Percentiles rank a stretch among this genome's conserved stretches.
Conservation (phyloP, 2,797 vertebrate species). For the Danio aesculapii region DNA sequence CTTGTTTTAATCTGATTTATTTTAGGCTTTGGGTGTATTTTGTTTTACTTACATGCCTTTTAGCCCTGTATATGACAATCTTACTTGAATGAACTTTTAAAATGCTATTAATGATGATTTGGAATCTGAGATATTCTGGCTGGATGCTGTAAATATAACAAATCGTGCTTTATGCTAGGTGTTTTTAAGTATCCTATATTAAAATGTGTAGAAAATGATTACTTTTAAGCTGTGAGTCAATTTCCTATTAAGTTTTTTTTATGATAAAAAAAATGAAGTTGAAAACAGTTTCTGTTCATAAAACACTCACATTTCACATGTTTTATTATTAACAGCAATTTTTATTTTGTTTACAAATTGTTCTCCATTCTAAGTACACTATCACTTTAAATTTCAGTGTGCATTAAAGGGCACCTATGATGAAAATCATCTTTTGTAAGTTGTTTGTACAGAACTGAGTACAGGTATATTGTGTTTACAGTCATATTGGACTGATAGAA, state of each 20-base stretch:
- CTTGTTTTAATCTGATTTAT: background rate
- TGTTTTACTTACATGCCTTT: background rate
- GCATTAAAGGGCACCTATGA: too few species aligned
- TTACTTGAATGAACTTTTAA: background rate
- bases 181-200: background rate
- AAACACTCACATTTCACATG: too few species aligned
- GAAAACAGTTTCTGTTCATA: too few species aligned
- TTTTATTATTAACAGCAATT: too few species aligned
- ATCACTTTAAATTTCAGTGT: background rate
- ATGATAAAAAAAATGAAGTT: too few species aligned
- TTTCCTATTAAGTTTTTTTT: background rate
- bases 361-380: too few species aligned
- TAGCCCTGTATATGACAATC: conserved; percentile 17
- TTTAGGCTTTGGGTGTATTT: background rate
- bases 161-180: background rate
- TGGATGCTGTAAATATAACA: background rate
- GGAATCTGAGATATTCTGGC: background rate
- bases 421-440: too few species aligned
- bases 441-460: too few species aligned
- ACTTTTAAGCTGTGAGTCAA: background rate
- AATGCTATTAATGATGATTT: background rate
- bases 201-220: background rate
- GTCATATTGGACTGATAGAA: too few species aligned
- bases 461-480: too few species aligned
- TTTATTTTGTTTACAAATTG: too few species aligned